phyloP scores from a whole-genome alignment of 2,113 vertebrate species.

The Ailurus styani region DNA sequence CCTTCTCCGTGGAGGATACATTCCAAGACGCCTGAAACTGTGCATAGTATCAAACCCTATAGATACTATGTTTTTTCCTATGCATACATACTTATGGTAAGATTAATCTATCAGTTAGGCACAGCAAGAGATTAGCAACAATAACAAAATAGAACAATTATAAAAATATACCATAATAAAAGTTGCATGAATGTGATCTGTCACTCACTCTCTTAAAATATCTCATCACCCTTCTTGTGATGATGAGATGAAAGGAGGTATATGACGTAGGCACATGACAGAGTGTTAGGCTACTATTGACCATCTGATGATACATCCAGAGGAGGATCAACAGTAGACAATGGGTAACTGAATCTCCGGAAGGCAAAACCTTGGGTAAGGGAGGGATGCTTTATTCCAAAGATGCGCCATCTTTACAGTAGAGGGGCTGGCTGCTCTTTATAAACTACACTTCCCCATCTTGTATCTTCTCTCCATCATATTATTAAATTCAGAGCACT shows the following conservation, averaged over 20 bases:
- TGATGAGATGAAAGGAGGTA: not conserved
- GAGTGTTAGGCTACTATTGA: not conserved
- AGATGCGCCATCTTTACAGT: not conserved
- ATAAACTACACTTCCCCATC: not conserved
- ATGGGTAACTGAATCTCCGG: not conserved
- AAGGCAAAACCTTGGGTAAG: not conserved
- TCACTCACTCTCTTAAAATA: not conserved
- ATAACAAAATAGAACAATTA: not conserved
- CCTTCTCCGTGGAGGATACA: not conserved
- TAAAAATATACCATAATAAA: not conserved
- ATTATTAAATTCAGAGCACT: not conserved
- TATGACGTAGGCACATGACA: fast-evolving
- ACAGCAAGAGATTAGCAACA: not conserved
- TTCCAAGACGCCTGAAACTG: not conserved
- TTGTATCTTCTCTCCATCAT: not conserved
- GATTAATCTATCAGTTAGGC: not conserved
- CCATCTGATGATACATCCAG: not conserved
- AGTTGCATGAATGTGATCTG: not conserved
- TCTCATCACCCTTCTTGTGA: not conserved
- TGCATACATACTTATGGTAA: not conserved
- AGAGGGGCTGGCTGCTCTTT: not conserved
- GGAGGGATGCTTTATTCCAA: not conserved
- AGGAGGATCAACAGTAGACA: not conserved
- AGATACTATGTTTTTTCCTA: not conserved
- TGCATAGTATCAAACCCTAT: not conserved